phyloP scores from a whole-genome alignment of 2,888 invertebrate genomes.

The Coronaproctus castanopsis region DNA sequence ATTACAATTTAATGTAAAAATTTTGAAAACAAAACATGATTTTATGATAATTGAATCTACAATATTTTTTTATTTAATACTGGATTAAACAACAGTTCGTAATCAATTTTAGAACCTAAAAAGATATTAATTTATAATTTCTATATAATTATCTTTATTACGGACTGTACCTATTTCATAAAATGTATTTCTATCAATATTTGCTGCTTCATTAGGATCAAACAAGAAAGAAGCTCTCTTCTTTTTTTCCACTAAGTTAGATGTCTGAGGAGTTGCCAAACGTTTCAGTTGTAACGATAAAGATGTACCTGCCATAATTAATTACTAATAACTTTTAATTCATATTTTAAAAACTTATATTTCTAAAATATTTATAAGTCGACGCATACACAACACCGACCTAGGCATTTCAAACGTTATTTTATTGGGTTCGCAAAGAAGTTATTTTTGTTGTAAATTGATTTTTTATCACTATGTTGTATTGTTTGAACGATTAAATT shows the following conservation, averaged over 20 bases:
- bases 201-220: slow-evolving; percentile 71
- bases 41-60: neutral
- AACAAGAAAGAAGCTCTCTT: slow-evolving; percentile 67
- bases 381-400: too few species aligned
- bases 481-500: too few species aligned
- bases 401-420: too few species aligned
- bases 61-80: neutral
- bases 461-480: too few species aligned
- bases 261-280: slow-evolving; percentile 54
- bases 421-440: too few species aligned
- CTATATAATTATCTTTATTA: neutral
- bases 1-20: neutral
- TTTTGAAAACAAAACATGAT: neutral
- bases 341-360: too few species aligned
- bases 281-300: slow-evolving; percentile 57
- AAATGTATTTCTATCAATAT: slow-evolving; percentile 61
- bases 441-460: too few species aligned
- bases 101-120: too few species aligned
- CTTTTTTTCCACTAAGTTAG: slow-evolving; percentile 41
- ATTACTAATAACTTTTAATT: too few species aligned
- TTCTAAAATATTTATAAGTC: too few species aligned
- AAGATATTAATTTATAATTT: neutral
- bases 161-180: slow-evolving; percentile 49
- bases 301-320: slow-evolving; percentile 41
- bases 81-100: neutral